Percentiles rank a stretch among this genome's conserved stretches.
phyloP scores from a whole-genome alignment of 2,113 vertebrate genomes.

The Elanoides forficatus region DNA sequence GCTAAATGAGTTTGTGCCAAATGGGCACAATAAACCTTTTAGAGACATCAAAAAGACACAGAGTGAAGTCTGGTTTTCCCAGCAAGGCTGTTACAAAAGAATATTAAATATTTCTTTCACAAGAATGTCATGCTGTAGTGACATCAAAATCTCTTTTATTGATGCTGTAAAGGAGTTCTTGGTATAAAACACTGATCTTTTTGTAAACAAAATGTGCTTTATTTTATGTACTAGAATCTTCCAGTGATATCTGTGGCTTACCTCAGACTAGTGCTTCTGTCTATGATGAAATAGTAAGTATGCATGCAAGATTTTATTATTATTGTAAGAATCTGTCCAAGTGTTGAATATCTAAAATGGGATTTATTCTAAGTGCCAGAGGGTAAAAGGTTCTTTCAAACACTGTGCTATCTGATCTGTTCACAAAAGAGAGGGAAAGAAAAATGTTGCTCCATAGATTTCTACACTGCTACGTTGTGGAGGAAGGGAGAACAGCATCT shows the following conservation, averaged over 20 bases:
- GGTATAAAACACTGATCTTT: background rate
- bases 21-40: background rate
- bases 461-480: background rate
- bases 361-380: background rate
- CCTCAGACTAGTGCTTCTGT: background rate
- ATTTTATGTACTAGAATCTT: constrained; percentile 7
- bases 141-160: background rate
- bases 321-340: background rate
- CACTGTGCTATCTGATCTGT: background rate
- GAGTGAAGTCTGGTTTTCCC: background rate
- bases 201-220: background rate
- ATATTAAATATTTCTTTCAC: background rate
- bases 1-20: background rate
- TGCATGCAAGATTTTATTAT: background rate
- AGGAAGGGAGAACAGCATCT: background rate
- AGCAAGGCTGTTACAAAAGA: background rate
- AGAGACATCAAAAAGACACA: background rate
- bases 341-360: background rate
- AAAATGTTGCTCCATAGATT: background rate
- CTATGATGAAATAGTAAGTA: background rate
- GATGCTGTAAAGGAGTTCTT: background rate
- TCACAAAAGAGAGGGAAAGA: background rate
- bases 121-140: background rate
- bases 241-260: background rate
- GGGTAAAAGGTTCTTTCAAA: background rate